Percentiles rank a stretch among this genome's conserved stretches.
phyloP scores from a whole-genome alignment of 2,113 vertebrate species.

The Apus apus region DNA sequence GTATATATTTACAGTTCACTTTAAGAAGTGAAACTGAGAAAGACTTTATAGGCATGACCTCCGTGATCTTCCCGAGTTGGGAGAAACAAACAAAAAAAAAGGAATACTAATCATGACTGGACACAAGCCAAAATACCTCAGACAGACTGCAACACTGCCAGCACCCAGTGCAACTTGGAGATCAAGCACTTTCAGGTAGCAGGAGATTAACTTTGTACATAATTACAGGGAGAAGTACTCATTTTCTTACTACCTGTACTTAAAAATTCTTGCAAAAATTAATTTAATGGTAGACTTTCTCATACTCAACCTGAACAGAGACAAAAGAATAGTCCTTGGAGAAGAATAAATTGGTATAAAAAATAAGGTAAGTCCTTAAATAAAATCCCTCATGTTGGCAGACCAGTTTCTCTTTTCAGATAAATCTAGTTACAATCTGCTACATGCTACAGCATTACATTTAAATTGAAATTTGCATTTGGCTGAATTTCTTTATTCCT shows the following conservation, averaged over 20 bases:
- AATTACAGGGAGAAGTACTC: not conserved
- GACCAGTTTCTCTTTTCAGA: conserved; percentile 12
- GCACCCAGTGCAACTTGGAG: not conserved
- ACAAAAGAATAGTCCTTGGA: not conserved
- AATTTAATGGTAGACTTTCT: not conserved
- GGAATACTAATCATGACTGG: not conserved
- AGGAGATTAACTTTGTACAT: not conserved
- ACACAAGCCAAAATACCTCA: not conserved
- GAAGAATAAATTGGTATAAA: conserved; percentile 18
- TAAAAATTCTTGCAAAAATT: not conserved
- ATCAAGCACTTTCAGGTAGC: not conserved
- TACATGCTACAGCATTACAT: not conserved
- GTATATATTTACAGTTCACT: not conserved
- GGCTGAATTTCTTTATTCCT: not conserved
- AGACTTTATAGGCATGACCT: not conserved
- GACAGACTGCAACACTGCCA: not conserved
- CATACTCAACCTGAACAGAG: conserved; percentile 7
- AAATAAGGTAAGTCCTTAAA: not conserved
- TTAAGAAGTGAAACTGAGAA: not conserved
- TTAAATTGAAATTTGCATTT: conserved; percentile 1
- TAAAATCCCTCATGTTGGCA: not conserved
- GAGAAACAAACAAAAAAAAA: no score
- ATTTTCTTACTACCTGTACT: not conserved
- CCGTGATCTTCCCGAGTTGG: not conserved
- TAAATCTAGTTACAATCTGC: not conserved